phyloP scores from a whole-genome alignment of 2,113 vertebrate genomes.

The Chunga burmeisteri region DNA sequence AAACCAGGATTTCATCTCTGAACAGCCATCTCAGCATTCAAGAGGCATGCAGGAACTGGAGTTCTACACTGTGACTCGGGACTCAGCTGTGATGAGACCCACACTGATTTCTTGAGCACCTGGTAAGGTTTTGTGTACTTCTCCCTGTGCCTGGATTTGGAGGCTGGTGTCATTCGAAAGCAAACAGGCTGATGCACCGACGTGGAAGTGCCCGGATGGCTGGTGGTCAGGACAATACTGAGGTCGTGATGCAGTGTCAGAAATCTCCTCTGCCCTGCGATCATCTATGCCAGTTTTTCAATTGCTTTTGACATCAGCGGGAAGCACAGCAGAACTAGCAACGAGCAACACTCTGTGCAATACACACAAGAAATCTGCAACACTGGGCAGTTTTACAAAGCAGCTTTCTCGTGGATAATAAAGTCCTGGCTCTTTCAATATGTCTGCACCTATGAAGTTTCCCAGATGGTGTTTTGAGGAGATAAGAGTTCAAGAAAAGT shows the following conservation, averaged over 20 bases:
- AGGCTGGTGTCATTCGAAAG: neutral
- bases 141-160: neutral
- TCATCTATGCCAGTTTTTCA: neutral
- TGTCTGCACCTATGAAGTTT: neutral
- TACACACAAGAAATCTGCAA: neutral
- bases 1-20: neutral
- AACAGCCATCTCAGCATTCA: neutral
- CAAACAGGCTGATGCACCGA: neutral
- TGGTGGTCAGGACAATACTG: neutral
- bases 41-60: neutral
- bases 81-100: neutral
- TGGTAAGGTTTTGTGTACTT: neutral
- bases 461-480: neutral
- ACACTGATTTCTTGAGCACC: neutral
- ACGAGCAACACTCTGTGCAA: neutral
- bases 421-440: neutral
- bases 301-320: neutral
- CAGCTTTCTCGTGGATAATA: neutral
- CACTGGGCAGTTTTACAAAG: neutral
- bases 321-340: neutral
- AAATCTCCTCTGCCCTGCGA: neutral
- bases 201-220: neutral
- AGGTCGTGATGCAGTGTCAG: neutral
- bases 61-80: neutral
- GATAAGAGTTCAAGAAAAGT: neutral